Base-by-base conservation (phyloP, 2,888 invertebrate species). In the Euplagia quadripunctaria region DNA sequence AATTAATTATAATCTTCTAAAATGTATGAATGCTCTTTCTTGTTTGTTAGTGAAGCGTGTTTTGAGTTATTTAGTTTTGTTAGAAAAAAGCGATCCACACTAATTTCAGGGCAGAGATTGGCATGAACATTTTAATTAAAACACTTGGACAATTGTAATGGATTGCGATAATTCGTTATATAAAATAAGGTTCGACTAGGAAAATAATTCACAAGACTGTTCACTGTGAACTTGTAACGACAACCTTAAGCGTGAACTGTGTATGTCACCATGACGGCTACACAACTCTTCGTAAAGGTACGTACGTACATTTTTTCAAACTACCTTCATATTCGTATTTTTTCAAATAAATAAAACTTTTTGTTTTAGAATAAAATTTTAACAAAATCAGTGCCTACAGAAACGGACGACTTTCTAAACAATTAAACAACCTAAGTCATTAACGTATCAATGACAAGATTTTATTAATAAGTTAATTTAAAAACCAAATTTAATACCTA, bases 81-180 rank as follows among this genome's bases (percentile, higher is more conserved):
- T 1, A 58, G 16, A 31, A 43, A 71, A 46, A 14, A 4, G 46
- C 43, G 17, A 73, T 89, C 93, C 91, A 88, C 73, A 76, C 63
- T 88, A 86, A 82, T 82, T 69, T 72, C 67, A 77, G 68, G 81
- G 74, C 6, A 49, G 76, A 83, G 87, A 88, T 90, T 90, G 88
- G 82, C 84, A 71, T 68, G 77, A 82, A 85, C 84, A 84, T 88
- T 89, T 90, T 93, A 89, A 91, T 87, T 88, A 90, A 88, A 92
- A 87, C 86, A 88, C 87, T 87, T 83, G 74, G 83, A 87, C 86
- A 89, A 90, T 90, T 87, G 88, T 87, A 82, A 85, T 77, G 83
- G 86, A 86, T 88, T 87, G 83, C 84, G 91, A 92, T 92, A 88
- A 81, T 83, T 84, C 75, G 49, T 51, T 79, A 88, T 94, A 94